These are phyloP conservation scores for Philhelius pedissequus DNA, from an alignment of 2,888 invertebrate genomes.

Conservation along the genomic window DNA sequence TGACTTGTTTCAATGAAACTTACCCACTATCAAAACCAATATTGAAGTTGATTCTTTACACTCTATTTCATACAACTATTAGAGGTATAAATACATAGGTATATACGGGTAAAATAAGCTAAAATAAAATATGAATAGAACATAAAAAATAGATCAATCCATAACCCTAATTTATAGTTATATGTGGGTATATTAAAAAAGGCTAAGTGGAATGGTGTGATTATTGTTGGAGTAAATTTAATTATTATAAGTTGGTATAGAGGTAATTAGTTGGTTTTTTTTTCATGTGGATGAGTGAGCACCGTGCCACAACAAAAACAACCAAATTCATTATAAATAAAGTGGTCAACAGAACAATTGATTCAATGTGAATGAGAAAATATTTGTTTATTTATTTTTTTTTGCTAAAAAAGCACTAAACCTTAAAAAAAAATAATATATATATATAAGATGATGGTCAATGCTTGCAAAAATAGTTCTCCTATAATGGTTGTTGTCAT, in stretches of 20 bases:
- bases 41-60: neutral
- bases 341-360: conserved; percentile 14
- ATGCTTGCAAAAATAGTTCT: neutral
- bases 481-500: neutral
- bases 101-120: neutral
- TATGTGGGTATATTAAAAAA: neutral
- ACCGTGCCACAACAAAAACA: conserved; percentile 27
- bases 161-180: neutral
- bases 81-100: neutral
- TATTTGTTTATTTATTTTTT: neutral
- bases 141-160: neutral
- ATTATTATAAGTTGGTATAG: conserved; percentile 2
- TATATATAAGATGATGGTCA: neutral
- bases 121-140: neutral
- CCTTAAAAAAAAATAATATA: neutral
- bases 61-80: neutral
- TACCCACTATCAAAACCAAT: neutral
- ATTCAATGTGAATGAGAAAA: conserved; percentile 2
- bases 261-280: conserved; percentile 26
- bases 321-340: neutral
- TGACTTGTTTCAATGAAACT: neutral
- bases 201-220: neutral
- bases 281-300: conserved; percentile 27
- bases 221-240: neutral
- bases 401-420: neutral